These are phyloP conservation scores for Marmota monax DNA, from an alignment of 2,113 vertebrate species.

Conservation along the genomic window DNA sequence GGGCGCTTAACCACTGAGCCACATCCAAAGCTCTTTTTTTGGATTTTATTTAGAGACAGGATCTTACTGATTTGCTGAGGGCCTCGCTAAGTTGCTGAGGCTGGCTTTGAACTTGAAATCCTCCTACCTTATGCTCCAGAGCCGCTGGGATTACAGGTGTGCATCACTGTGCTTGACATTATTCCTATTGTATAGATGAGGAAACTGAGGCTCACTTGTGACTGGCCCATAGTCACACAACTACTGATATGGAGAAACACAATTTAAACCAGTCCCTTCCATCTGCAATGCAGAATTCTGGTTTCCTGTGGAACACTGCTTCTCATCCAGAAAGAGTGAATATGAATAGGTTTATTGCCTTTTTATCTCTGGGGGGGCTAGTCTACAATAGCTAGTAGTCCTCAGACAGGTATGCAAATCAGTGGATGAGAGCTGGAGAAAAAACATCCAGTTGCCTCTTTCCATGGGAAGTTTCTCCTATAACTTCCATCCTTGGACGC, in stretches of 20 bases:
- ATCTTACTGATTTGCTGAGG: too few species aligned
- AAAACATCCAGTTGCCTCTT: not conserved
- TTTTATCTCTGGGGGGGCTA: not conserved
- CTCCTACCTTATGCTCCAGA: too few species aligned
- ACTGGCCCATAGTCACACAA: not conserved
- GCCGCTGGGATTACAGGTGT: too few species aligned
- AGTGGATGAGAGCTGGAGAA: not conserved
- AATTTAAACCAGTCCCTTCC: not conserved
- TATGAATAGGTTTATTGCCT: not conserved
- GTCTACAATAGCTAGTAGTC: not conserved
- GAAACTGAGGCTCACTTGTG: not conserved
- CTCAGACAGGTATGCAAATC: not conserved
- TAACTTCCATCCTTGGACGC: not conserved
- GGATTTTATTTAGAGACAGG: too few species aligned
- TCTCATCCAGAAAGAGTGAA: not conserved
- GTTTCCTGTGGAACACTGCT: not conserved
- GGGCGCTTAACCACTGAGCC: too few species aligned
- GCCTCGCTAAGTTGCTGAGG: too few species aligned
- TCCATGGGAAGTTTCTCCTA: not conserved
- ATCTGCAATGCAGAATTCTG: not conserved
- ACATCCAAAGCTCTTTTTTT: too few species aligned
- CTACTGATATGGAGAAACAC: not conserved
- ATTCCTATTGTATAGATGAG: not conserved
- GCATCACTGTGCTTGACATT: accelerated
- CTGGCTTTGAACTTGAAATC: too few species aligned